Percentiles rank a stretch among this genome's conserved stretches.
Evolutionary conservation across 2,888 invertebrate species (phyloP).

Genomic region (Metellina segmentata): DNA sequence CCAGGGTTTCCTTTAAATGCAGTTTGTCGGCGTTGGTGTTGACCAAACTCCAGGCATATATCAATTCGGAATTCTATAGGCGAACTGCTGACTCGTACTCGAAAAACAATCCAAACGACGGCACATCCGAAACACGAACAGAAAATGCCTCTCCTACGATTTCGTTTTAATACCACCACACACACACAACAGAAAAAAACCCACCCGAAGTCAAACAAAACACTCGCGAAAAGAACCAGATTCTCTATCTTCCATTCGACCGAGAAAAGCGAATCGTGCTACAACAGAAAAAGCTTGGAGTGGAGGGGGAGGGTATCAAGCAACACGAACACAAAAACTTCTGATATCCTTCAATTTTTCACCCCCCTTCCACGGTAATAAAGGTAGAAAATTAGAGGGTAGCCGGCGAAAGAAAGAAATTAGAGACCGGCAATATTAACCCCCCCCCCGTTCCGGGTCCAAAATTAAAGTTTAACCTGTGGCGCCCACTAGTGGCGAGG

Average conservation of each 20-base stretch:
- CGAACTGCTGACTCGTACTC: too few species aligned
- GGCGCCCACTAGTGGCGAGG: conserved; percentile 70
- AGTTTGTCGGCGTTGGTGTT: too few species aligned
- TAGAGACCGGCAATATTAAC: conserved; percentile 66
- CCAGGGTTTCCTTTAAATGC: too few species aligned
- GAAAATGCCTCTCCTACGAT: too few species aligned
- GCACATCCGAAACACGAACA: too few species aligned
- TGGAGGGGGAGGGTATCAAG: neutral
- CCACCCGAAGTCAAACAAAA: too few species aligned
- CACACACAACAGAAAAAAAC: too few species aligned
- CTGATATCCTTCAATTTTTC: conserved; percentile 37
- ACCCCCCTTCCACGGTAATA: conserved; percentile 46
- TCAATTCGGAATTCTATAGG: too few species aligned
- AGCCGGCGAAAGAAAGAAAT: conserved; percentile 46
- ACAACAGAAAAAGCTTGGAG: neutral
- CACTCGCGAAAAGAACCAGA: too few species aligned
- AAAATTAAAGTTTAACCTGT: conserved; percentile 71
- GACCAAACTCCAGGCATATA: too few species aligned
- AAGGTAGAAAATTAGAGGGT: conserved; percentile 66
- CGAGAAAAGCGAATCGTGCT: neutral
- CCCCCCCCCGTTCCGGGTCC: conserved; percentile 12
- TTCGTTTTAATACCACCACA: too few species aligned
- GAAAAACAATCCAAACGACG: too few species aligned
- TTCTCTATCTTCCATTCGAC: neutral
- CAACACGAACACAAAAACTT: conserved; percentile 23